Evolutionary conservation across 2,888 invertebrate genomes (phyloP), one percentile per base, ranked within the genome.

Genomic region (Exocentrus adspersus): DNA sequence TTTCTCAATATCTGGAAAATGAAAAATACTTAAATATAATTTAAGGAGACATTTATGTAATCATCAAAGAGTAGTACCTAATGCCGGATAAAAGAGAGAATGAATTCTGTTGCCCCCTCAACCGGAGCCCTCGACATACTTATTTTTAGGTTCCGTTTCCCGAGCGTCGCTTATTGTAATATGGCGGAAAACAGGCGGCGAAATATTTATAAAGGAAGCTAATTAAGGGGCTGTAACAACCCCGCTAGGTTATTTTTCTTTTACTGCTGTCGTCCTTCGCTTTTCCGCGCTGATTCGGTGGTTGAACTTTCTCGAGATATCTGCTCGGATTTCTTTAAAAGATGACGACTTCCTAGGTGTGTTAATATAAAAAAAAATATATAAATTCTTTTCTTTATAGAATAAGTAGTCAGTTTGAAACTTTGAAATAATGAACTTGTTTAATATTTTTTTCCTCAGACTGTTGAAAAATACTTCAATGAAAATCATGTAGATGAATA

Each of bases 1-100:
- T 65, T 56, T 41, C 41, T 54, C 28, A 72, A 50, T 17, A 74
- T 61, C 74, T 74, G 68, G 46, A 68, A 69, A 45, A n/a, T n/a
- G 57, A 51, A 62, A 62, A 54, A 24, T 14, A 7, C 5, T 28
- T n/a, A n/a, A n/a, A n/a, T n/a, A n/a, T n/a, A n/a, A n/a, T 43
- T 43, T 37, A 37, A 43, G 7, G 17, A 43, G 17, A 43, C 20
- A 6, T 43, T 37, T n/a, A 43, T 16, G 19, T 19, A 19, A 20
- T 7, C 6, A 19, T 19, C 4, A 1, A 5, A 43, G 5, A 19
- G 28, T 16, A 16, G 17, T 48, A n/a, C n/a, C n/a, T n/a, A 46
- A 24, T 14, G 20, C 7, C 21, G 17, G 6, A n/a, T n/a, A 41
- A 20, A 20, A 6, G 21, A 19, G 10, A 19, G n/a, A 10, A 19